Evolutionary conservation across 2,797 vertebrate species (phyloP).

Genomic region (Anguilla pacifica): DNA sequence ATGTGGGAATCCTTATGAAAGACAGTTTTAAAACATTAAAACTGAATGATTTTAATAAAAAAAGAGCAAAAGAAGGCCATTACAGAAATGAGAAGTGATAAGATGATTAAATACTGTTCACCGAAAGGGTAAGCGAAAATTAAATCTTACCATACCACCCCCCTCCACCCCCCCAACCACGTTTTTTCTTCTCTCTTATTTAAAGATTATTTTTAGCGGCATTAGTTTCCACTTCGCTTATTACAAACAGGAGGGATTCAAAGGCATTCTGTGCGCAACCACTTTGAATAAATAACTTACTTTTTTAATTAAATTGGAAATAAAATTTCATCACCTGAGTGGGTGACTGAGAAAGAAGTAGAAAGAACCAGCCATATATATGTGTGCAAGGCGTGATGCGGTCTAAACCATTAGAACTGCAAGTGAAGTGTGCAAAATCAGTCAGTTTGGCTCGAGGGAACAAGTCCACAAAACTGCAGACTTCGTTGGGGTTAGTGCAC

Average conservation of each 20-base stretch:
- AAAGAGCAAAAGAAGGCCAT: constrained; percentile 47
- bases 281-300: constrained; percentile 87
- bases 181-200: background rate
- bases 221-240: background rate
- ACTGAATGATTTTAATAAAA: constrained; percentile 48
- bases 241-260: constrained; percentile 64
- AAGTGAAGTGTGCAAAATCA: no score
- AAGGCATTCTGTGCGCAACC: constrained; percentile 78
- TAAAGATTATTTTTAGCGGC: constrained; percentile 1
- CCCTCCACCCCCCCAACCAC: background rate
- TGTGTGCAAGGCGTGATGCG: background rate
- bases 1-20: constrained; percentile 44
- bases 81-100: constrained; percentile 72
- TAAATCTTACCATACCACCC: constrained; percentile 56
- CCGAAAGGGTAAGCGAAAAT: constrained; percentile 66
- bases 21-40: constrained; percentile 29
- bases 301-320: constrained; percentile 85
- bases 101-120: constrained; percentile 86
- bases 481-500: no score
- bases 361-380: constrained; percentile 58
- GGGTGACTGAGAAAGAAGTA: constrained; percentile 61
- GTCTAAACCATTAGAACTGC: background rate
- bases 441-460: background rate
- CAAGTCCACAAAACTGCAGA: no score
- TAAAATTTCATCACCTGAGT: constrained; percentile 84